Percentiles rank a stretch among this genome's conserved stretches.
Evolutionary conservation across 2,888 invertebrate species (phyloP).

Genomic region (Ornithoptera alexandrae): DNA sequence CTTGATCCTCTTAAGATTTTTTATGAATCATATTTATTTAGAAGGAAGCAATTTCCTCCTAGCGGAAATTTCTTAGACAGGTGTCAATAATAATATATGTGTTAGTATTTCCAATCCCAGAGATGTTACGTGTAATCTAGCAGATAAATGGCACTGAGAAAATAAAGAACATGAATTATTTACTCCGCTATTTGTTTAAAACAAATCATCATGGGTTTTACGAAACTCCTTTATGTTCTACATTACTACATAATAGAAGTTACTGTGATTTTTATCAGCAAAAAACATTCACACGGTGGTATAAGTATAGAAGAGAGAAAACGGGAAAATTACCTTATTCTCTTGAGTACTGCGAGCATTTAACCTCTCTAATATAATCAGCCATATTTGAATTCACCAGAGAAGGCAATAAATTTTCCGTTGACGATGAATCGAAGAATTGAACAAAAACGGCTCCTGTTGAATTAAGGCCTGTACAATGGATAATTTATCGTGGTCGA

Average conservation of each 20-base stretch:
- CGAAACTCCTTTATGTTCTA: background rate
- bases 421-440: constrained; percentile 76
- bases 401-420: constrained; percentile 74
- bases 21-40: constrained; percentile 22
- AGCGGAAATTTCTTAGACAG: constrained; percentile 18
- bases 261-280: constrained; percentile 30
- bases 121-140: constrained; percentile 15
- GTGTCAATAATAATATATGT: constrained; percentile 26
- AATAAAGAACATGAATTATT: background rate
- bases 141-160: constrained; percentile 40
- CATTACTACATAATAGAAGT: background rate
- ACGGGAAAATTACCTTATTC: constrained; percentile 56
- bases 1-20: constrained; percentile 18
- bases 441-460: constrained; percentile 77
- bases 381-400: constrained; percentile 73
- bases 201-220: background rate
- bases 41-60: constrained; percentile 26
- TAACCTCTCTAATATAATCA: constrained; percentile 69
- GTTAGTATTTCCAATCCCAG: constrained; percentile 15
- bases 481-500: constrained; percentile 75
- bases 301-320: constrained; percentile 51
- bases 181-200: background rate
- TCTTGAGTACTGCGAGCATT: constrained; percentile 61
- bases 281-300: constrained; percentile 33
- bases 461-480: constrained; percentile 71